Evolutionary conservation across 2,797 vertebrate genomes (phyloP), one percentile per base, ranked within the genome.

Genomic region (Alectoris magna): DNA sequence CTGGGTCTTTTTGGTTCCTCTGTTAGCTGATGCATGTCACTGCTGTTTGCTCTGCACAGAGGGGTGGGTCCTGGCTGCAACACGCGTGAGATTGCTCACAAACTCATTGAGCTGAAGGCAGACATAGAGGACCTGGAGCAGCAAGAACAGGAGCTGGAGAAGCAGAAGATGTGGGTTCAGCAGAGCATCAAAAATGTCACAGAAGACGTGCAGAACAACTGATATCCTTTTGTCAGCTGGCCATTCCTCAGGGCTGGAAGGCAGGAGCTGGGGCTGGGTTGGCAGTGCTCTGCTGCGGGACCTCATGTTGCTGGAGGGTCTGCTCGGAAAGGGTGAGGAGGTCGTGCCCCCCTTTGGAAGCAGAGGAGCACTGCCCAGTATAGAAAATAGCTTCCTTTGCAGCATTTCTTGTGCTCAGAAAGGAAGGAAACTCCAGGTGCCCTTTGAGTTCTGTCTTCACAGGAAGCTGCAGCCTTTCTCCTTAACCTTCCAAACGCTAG

Each of bases 141-240:
- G 66, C 97, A 98, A 88, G 99, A 99, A 48, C 98, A 98, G 56
- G 99, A 99, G 96, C 98, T 99, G 97, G 99, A 99, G 97, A 99
- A 99, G 97, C 99, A 99, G 97, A 98, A 98, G 95, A 98, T 99
- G 96, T 99, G 99, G 99, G 99, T 99, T 88, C 99, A 99, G 90
- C 99, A 99, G 96, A 99, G 99, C 98, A 99, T 99, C 98, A 99
- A 98, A 95, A 99, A 99, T 0, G 99, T 99, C 86, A 99, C 99
- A 0, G 99, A 99, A 22, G 99, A 99, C 29, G 98, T 99, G 9
- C 98, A 99, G 95, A 99, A 99, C 97, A 99, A 98, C 96, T 98
- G 98, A 99, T 99, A 99, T 99, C 99, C 99, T 99, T 98, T 92
- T 46, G 79, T 44, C 27, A 31, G 29, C 34, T 6, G 21, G 4